These are phyloP conservation scores for Centrocercus urophasianus DNA, from an alignment of 2,113 vertebrate genomes.

Conservation along the genomic window DNA sequence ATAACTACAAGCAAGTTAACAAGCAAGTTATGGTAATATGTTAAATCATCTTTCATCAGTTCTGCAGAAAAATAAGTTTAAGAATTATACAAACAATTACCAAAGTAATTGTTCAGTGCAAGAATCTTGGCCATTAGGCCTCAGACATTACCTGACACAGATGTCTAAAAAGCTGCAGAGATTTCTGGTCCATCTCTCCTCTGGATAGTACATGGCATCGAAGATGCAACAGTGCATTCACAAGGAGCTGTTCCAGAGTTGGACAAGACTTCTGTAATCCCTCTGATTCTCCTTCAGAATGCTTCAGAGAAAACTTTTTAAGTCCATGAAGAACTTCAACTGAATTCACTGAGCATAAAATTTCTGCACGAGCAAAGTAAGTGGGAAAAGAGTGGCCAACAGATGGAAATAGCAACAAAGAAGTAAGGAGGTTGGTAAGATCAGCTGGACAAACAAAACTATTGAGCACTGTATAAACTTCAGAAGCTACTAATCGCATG, in stretches of 20 bases:
- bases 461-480: conserved; percentile 74
- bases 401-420: conserved; percentile 88
- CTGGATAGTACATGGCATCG: conserved; percentile 84
- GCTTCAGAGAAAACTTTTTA: conserved; percentile 78
- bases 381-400: conserved; percentile 79
- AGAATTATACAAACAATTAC: neutral
- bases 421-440: conserved; percentile 79
- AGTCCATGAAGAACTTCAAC: conserved; percentile 83
- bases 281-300: conserved; percentile 51
- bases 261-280: conserved; percentile 60
- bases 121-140: neutral
- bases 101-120: neutral
- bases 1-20: neutral
- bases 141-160: conserved; percentile 86
- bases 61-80: neutral
- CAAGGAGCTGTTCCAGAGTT: conserved; percentile 82
- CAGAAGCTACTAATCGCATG: conserved; percentile 90
- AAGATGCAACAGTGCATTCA: conserved; percentile 88
- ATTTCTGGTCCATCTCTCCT: conserved; percentile 84
- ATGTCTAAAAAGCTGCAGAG: conserved; percentile 90
- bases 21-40: neutral
- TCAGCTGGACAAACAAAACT: conserved; percentile 68
- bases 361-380: conserved; percentile 86
- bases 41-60: neutral
- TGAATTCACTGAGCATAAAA: conserved; percentile 87